Evolutionary conservation across 2,113 vertebrate genomes (phyloP).

Genomic region (Collichthys lucidus): DNA sequence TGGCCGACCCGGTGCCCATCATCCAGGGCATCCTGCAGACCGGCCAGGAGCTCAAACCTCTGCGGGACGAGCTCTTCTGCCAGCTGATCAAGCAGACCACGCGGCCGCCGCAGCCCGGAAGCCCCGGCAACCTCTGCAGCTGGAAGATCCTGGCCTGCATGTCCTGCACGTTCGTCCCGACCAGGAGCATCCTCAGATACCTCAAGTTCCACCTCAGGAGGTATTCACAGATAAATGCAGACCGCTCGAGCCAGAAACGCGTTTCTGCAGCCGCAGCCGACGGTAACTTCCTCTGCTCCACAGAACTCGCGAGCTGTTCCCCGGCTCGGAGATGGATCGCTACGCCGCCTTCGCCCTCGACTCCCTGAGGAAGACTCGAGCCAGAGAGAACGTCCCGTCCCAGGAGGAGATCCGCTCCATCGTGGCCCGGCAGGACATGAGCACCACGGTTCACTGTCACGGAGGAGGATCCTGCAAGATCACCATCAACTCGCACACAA

Average conservation of each 20-base stretch:
- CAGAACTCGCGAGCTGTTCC: slow-evolving; percentile 92
- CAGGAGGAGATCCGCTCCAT: slow-evolving; percentile 93
- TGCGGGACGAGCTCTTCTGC: slow-evolving; percentile 96
- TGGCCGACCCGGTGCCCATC: slow-evolving; percentile 89
- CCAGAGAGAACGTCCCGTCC: slow-evolving; percentile 93
- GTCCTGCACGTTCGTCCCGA: slow-evolving; percentile 92
- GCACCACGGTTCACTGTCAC: slow-evolving; percentile 93
- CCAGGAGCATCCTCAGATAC: slow-evolving; percentile 91
- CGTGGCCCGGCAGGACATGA: slow-evolving; percentile 93
- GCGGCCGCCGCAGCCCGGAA: slow-evolving; percentile 86
- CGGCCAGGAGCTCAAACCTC: slow-evolving; percentile 90
- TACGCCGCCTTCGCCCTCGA: slow-evolving; percentile 90
- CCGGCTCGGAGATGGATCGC: slow-evolving; percentile 92
- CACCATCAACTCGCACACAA: slow-evolving; percentile 95
- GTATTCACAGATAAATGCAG: slow-evolving; percentile 41
- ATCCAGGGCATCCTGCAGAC: slow-evolving; percentile 95
- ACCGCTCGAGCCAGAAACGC: not conserved
- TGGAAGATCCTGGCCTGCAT: slow-evolving; percentile 95
- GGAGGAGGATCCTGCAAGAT: slow-evolving; percentile 98
- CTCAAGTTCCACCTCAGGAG: slow-evolving; percentile 97
- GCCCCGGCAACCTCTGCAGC: slow-evolving; percentile 87
- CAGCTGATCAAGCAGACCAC: slow-evolving; percentile 97
- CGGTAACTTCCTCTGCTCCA: not conserved
- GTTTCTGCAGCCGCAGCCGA: too few species aligned
- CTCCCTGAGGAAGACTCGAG: slow-evolving; percentile 91